Evolutionary conservation across 1,140 invertebrate genomes (phyloP).

Genomic region (Varroa destructor): DNA sequence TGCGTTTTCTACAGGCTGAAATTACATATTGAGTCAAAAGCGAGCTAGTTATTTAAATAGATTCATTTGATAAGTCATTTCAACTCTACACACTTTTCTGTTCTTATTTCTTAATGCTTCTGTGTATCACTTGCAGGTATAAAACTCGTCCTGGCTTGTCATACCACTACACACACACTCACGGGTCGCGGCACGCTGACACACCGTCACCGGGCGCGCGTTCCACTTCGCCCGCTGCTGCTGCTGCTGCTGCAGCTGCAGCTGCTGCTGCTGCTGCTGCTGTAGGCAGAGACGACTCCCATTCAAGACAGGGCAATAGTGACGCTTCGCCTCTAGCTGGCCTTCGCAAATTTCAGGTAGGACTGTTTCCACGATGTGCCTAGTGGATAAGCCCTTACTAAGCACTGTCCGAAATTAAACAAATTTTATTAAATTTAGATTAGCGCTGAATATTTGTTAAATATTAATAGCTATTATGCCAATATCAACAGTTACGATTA

Average conservation of each 20-base stretch:
- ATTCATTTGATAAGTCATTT: no score
- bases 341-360: constrained; percentile 28
- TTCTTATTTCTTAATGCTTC: no score
- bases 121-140: constrained; percentile 53
- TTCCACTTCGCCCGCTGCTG: constrained; percentile 18
- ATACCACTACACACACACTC: constrained; percentile 92
- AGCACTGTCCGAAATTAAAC: no score
- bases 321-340: constrained; percentile 37
- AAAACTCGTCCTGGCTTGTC: constrained; percentile 89
- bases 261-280: constrained; percentile 28
- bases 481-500: no score
- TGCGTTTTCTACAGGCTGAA: no score
- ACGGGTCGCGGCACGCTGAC: constrained; percentile 40
- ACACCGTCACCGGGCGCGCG: constrained; percentile 16
- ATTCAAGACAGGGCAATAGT: constrained; percentile 34
- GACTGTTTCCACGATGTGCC: constrained; percentile 39
- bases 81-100: no score
- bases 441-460: no score
- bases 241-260: not conserved
- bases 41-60: no score
- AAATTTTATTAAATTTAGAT: no score
- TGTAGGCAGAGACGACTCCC: not conserved
- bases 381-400: constrained; percentile 33
- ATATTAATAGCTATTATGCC: no score
- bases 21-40: no score